Evolutionary conservation across 1,140 invertebrate species (phyloP).

Genomic region (Euwallacea similis): DNA sequence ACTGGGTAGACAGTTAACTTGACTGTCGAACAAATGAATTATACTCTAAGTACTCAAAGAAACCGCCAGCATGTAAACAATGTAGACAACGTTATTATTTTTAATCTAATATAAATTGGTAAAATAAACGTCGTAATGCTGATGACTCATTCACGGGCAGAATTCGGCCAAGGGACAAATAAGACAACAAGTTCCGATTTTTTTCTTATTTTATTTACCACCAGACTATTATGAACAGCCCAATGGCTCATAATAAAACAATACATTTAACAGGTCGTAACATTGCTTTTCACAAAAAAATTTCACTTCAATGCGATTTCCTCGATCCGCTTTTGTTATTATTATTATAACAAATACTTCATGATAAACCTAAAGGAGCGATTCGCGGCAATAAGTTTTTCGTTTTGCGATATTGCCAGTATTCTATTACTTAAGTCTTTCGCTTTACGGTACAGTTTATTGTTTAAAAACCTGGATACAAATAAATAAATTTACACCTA

Average conservation of each 20-base stretch:
- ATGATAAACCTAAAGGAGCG: conserved; percentile 22
- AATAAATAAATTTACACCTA: conserved; percentile 42
- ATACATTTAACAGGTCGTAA: conserved; percentile 29
- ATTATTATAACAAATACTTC: conserved; percentile 23
- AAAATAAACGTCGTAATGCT: too few species aligned
- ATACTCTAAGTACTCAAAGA: too few species aligned
- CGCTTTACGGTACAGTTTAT: conserved; percentile 23
- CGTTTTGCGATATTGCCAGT: conserved; percentile 18
- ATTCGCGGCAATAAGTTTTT: not conserved
- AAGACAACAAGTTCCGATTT: not conserved
- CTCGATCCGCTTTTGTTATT: not conserved
- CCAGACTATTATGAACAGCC: not conserved
- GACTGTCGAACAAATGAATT: too few species aligned
- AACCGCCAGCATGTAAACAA: too few species aligned
- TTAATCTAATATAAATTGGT: too few species aligned
- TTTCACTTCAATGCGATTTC: conserved; percentile 6
- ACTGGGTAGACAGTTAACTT: too few species aligned
- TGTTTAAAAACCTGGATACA: conserved; percentile 23
- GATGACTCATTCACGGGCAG: too few species aligned
- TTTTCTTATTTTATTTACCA: conserved; percentile 5
- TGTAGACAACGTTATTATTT: too few species aligned
- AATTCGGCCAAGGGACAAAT: not conserved
- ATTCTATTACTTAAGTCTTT: conserved; percentile 29
- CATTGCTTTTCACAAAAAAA: conserved; percentile 24
- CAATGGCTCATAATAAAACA: conserved; percentile 32